These are phyloP conservation scores for Calephelis nemesis DNA, from an alignment of 1,140 invertebrate species.

Conservation along the genomic window DNA sequence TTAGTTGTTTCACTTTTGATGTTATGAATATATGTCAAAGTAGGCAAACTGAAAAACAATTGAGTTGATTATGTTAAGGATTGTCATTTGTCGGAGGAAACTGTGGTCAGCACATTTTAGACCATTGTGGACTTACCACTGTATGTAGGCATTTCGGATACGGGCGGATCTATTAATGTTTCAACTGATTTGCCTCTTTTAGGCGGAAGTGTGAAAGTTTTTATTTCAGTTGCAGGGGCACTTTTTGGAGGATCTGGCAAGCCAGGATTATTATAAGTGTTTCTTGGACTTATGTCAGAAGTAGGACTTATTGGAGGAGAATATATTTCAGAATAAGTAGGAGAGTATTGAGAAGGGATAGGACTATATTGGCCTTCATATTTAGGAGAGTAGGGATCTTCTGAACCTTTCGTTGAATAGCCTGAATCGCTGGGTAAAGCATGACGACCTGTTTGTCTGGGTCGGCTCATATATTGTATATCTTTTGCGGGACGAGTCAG, in stretches of 20 bases:
- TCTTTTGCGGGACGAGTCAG: constrained; percentile 80
- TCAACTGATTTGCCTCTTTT: constrained; percentile 70
- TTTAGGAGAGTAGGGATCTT: constrained; percentile 63
- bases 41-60: neutral
- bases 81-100: constrained; percentile 19
- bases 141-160: constrained; percentile 58
- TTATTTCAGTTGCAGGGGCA: constrained; percentile 62
- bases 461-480: constrained; percentile 77
- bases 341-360: constrained; percentile 67
- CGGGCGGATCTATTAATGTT: constrained; percentile 65
- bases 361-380: constrained; percentile 70
- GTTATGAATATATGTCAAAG: too few species aligned
- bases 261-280: constrained; percentile 58
- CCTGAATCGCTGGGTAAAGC: constrained; percentile 73
- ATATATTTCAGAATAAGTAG: constrained; percentile 74
- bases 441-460: constrained; percentile 77
- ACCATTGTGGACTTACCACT: constrained; percentile 76
- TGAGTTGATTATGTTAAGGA: neutral
- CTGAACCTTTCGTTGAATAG: constrained; percentile 68
- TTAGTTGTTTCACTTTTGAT: too few species aligned
- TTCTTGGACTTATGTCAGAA: constrained; percentile 63
- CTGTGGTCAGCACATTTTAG: constrained; percentile 33
- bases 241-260: constrained; percentile 73
- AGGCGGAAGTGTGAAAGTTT: constrained; percentile 69
- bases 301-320: constrained; percentile 71